Base-by-base conservation (phyloP, 37 sponge, comb jelly and placozoan species). In the Halisarca cf. caerulea region DNA sequence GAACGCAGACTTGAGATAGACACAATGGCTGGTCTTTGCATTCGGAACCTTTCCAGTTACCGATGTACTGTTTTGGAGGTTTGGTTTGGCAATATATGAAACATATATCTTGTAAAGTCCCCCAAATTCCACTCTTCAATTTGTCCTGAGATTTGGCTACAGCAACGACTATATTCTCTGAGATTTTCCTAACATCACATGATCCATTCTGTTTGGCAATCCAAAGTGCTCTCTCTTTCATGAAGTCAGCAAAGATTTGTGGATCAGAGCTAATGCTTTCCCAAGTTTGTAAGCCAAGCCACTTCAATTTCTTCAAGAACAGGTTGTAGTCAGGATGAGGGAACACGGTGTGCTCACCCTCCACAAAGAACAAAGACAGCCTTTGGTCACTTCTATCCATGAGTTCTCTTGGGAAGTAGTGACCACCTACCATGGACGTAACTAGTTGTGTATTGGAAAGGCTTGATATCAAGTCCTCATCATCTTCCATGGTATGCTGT, bases 201-300 rank as follows among this genome's bases (percentile, higher is more conserved):
- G 36, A 25, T 41, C 77, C 23, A 41, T 74, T 36, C 18, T 33
- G 77, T 62, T 8, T 20, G 6, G 64, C 64, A 62, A 62, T 62
- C 25, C 44, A 43, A 3, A 9, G 0, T 0, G 83, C 88, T 77
- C 83, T 51, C 23, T 39, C 71, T 17, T 23, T 60, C 7, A 88
- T 9, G 14, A 83, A 84, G 0, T 23, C 11, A 53, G 18, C 24
- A 6, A 84, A 79, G 36, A 62, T 20, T 17, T 83, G 58, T n/a
- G 20, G 1, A 37, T 24, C 20, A 27, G 27, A 6, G 1, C 51
- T 30, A 15, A 88, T 11, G 15, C 42, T n/a, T 32, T 68, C 25
- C 91, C 91, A 91, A 23, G 85, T 81, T 30, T 79, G 55, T 36
- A 91, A 33, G 21, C 91, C 91, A 18, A 79, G 9, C 40, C 20